Evolutionary conservation across 2,888 invertebrate species (phyloP), one percentile per base, ranked within the genome.

Genomic region (Taphrorychus bicolor): DNA sequence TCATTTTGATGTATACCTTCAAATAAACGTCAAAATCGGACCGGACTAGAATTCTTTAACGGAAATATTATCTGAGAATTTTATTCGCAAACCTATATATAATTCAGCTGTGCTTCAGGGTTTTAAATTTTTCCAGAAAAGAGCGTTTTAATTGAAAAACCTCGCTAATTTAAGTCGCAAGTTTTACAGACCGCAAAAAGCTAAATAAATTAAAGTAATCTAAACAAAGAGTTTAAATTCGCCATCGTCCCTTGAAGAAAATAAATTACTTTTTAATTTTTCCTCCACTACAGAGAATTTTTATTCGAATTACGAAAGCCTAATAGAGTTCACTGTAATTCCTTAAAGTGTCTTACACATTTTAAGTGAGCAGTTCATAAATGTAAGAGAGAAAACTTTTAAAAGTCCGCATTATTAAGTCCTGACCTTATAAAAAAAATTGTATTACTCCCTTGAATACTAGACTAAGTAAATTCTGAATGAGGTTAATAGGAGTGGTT

Each of bases 191-290:
- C 51, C 40, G 49, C 57, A 42, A 63, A 63, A 57, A 58, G 40
- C 42, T 24, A 63, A 63, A 58, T 42, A n/a, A 65, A 58, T 58
- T 41, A 59, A 59, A 19, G 64, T 42, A 65, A 65, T 58, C 59
- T 24, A 65, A 59, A 65, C 64, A 58, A 64, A 57, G 64, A 53
- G 22, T 52, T 57, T 51, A 51, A 57, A 57, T 57, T 63, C 23
- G 48, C 48, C 53, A 11, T 24, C 40, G 16, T 19, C n/a, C 5
- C 19, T 51, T 21, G 51, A 19, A 51, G 22, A 19, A 59, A 65
- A 65, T 42, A 65, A 58, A 64, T 65, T 57, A 45, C 52, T 65
- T 59, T 65, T 59, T 59, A 65, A 65, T 65, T 58, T 59, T 53
- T 65, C 41, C 23, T 54, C n/a, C 18, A 11, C 53, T 53, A 53